A percentile compares a stretch with the other conserved stretches of the same genome.
Evolutionary conservation across 64 coral and sea anemone species (phyloP).

Genomic region (Orbicella faveolata): DNA sequence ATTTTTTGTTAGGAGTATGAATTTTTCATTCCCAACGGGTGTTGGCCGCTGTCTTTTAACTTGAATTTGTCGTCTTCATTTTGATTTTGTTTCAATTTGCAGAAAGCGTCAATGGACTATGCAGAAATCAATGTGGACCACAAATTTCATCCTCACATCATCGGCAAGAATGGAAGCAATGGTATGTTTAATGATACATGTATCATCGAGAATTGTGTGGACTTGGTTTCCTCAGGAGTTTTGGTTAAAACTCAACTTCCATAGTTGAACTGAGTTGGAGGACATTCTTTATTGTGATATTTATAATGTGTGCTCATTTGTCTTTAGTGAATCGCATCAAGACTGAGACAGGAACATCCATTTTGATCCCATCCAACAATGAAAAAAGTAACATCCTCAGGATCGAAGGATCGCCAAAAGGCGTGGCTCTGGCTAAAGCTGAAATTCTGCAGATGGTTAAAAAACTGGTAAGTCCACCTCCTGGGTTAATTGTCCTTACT

Average conservation of each 20-base stretch:
- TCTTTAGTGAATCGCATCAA: constrained; percentile 94
- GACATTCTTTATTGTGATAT: neutral
- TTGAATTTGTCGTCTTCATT: too few species aligned
- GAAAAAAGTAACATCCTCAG: constrained; percentile 85
- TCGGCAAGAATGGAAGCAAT: constrained; percentile 97
- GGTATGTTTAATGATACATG: constrained; percentile 38
- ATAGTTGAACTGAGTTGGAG: neutral
- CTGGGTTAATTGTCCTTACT: neutral
- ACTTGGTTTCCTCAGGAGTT: too few species aligned
- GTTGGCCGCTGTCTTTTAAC: too few species aligned
- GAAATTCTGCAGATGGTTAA: constrained; percentile 91
- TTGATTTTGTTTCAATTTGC: constrained; percentile 13
- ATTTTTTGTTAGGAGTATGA: neutral
- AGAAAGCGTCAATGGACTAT: constrained; percentile 94
- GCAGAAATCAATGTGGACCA: constrained; percentile 95
- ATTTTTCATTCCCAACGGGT: neutral
- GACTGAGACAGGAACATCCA: constrained; percentile 93
- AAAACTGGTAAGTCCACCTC: constrained; percentile 74
- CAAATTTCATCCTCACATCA: constrained; percentile 94
- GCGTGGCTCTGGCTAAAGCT: constrained; percentile 85
- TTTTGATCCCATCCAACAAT: constrained; percentile 91
- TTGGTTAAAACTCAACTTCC: too few species aligned
- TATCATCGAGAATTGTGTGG: neutral
- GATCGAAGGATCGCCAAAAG: constrained; percentile 97
- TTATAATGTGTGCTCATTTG: neutral